Percentiles rank a stretch among this genome's conserved stretches.
phyloP scores from a whole-genome alignment of 1,140 invertebrate genomes.

The Megalopta genalis region DNA sequence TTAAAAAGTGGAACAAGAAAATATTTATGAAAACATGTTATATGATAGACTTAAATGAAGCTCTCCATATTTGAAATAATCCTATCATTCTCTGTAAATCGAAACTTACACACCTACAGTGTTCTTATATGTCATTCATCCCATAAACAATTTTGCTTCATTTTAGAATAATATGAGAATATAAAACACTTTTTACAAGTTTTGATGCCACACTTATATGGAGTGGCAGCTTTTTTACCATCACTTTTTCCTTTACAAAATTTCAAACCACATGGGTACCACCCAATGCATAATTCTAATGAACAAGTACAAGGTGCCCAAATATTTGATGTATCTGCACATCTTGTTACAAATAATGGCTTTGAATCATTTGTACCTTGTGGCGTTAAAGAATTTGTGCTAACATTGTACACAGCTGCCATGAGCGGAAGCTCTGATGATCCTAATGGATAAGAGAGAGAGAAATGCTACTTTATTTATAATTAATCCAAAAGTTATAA shows the following conservation, averaged over 20 bases:
- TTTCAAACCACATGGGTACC: constrained; percentile 96
- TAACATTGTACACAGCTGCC: constrained; percentile 82
- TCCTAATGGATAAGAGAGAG: constrained; percentile 78
- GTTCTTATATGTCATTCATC: constrained; percentile 86
- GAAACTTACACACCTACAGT: constrained; percentile 46
- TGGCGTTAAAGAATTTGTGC: constrained; percentile 73
- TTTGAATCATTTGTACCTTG: constrained; percentile 67
- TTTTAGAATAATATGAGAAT: constrained; percentile 90
- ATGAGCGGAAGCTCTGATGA: constrained; percentile 82
- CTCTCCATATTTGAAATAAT: constrained; percentile 11
- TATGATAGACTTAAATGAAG: not conserved
- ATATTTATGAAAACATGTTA: not conserved
- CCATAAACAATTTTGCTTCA: constrained; percentile 93
- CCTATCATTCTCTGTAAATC: not conserved
- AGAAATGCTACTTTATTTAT: constrained; percentile 6
- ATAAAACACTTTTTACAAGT: constrained; percentile 94
- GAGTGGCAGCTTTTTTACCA: constrained; percentile 81
- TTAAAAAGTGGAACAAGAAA: constrained; percentile 2
- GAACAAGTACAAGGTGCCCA: constrained; percentile 88
- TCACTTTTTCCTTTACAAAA: constrained; percentile 91
- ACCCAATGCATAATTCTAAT: constrained; percentile 89
- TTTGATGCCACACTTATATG: constrained; percentile 96
- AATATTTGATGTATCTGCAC: constrained; percentile 83
- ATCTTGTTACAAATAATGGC: constrained; percentile 76
- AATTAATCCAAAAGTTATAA: constrained; percentile 13